A percentile compares a stretch with the other conserved stretches of the same genome.
phyloP scores from a whole-genome alignment of 2,797 vertebrate species.

The Corythornis leucogaster region DNA sequence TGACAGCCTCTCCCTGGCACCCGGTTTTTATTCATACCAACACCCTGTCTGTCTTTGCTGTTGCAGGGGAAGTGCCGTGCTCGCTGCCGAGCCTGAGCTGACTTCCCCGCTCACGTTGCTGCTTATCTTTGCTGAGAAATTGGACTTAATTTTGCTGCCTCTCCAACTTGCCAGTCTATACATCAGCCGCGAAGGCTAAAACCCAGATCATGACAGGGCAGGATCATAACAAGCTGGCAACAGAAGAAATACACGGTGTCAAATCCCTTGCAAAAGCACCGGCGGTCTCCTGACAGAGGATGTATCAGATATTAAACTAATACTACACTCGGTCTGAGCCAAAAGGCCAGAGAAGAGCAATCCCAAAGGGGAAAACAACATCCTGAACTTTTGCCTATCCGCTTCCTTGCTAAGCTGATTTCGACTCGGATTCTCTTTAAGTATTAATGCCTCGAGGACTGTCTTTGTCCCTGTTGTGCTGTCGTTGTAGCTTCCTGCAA shows the following conservation, averaged over 20 bases:
- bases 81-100: not conserved
- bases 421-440: not conserved
- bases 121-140: not conserved
- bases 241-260: not conserved
- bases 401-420: not conserved
- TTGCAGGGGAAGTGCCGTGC: not conserved
- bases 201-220: not conserved
- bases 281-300: not conserved
- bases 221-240: not conserved
- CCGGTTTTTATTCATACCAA: constrained; percentile 37
- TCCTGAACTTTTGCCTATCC: not conserved
- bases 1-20: constrained; percentile 66
- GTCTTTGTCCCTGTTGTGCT: not conserved
- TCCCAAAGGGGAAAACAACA: not conserved
- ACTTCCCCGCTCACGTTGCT: fast-evolving
- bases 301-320: not conserved
- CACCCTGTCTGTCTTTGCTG: not conserved
- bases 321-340: not conserved
- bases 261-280: not conserved
- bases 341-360: constrained; percentile 5
- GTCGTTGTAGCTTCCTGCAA: not conserved
- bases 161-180: not conserved
- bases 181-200: not conserved
- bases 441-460: not conserved
- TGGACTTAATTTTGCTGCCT: not conserved